Conservation (phyloP, 2,888 invertebrate species). For the Kuschelorhynchus macadamiae region DNA sequence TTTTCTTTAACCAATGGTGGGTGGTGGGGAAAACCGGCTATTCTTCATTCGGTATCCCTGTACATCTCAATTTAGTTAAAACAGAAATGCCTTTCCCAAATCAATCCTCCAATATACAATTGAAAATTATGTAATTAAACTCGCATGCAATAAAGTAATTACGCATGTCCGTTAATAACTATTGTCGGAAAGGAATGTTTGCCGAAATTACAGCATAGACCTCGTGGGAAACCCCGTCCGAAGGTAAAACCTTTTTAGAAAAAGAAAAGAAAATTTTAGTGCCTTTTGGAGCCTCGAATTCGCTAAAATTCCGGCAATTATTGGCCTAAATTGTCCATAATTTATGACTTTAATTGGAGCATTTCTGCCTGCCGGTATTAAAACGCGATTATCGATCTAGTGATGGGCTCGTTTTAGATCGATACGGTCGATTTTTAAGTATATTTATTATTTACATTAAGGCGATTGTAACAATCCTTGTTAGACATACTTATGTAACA, state of each 20-base stretch:
- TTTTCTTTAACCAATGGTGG: no score
- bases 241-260: conserved; percentile 21
- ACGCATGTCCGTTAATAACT: conserved; percentile 27
- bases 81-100: no score
- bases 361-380: conserved; percentile 44
- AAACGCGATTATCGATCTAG: conserved; percentile 44
- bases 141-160: conserved; percentile 35
- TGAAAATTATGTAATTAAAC: conserved; percentile 18
- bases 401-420: no score
- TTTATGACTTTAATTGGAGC: conserved; percentile 52
- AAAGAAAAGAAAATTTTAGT: conserved; percentile 35
- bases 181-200: conserved; percentile 36
- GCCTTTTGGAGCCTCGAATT: conserved; percentile 34
- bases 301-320: conserved; percentile 52
- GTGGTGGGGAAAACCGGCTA: no score
- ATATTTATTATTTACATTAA: no score
- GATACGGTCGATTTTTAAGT: no score
- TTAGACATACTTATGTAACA: no score
- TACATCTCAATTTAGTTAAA: no score
- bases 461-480: no score
- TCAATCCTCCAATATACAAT: no score
- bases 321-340: conserved; percentile 49
- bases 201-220: conserved; percentile 41
- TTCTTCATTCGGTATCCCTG: no score
- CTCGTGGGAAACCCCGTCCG: conserved; percentile 31